Percentiles rank a stretch among this genome's conserved stretches.
These are phyloP conservation scores for Spisula subtruncata DNA, from an alignment of 2,888 invertebrate species.

Conservation along the genomic window DNA sequence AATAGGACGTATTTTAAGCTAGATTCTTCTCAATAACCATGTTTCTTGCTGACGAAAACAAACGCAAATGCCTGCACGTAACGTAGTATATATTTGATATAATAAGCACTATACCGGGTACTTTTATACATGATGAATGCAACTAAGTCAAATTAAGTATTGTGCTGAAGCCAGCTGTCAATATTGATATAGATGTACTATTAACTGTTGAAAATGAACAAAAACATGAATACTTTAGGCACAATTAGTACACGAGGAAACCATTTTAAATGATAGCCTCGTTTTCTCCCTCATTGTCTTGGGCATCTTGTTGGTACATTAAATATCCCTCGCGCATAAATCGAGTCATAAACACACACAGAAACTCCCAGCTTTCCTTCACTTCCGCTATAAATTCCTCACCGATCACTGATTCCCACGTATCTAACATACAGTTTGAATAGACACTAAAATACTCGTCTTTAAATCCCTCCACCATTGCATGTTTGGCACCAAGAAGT, in stretches of 20 bases:
- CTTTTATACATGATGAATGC: too few species aligned
- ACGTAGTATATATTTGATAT: too few species aligned
- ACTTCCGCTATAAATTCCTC: slow-evolving; percentile 84
- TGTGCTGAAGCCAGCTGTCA: too few species aligned
- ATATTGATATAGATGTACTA: too few species aligned
- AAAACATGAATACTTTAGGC: not conserved
- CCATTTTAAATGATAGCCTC: slow-evolving; percentile 20
- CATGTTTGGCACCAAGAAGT: slow-evolving; percentile 84
- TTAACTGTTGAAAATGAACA: too few species aligned
- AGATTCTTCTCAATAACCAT: too few species aligned
- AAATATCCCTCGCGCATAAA: slow-evolving; percentile 73
- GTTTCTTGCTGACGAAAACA: too few species aligned
- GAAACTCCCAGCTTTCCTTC: slow-evolving; percentile 78
- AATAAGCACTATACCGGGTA: too few species aligned
- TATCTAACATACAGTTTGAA: slow-evolving; percentile 80
- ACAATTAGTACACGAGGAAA: not conserved
- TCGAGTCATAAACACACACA: slow-evolving; percentile 78
- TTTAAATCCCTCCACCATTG: slow-evolving; percentile 78
- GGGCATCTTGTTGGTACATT: slow-evolving; percentile 60
- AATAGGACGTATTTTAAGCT: too few species aligned
- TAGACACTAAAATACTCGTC: slow-evolving; percentile 80
- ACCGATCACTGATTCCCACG: slow-evolving; percentile 82
- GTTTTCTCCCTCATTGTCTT: slow-evolving; percentile 11
- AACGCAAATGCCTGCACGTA: too few species aligned
- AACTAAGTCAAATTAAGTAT: too few species aligned